Percentiles rank a stretch among this genome's conserved stretches.
phyloP scores from a whole-genome alignment of 2,888 invertebrate genomes.

The Petrolisthes cinctipes region DNA sequence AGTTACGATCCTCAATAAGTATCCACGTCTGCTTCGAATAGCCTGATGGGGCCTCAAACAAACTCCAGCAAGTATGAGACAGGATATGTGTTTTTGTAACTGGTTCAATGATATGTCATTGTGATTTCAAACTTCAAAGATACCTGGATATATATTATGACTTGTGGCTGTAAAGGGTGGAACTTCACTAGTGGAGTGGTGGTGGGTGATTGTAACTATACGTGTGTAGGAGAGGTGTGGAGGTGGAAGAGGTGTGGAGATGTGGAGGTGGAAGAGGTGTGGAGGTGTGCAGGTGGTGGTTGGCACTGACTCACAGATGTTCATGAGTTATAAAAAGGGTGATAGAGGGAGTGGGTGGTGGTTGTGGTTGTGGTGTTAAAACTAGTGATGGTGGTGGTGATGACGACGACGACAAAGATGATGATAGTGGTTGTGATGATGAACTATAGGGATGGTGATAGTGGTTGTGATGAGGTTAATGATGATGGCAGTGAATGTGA shows the following conservation, averaged over 20 bases:
- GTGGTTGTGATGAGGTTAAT: neutral
- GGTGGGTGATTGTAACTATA: too few relatives aligned
- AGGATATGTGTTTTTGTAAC: too few relatives aligned
- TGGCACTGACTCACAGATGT: too few relatives aligned
- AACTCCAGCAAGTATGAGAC: too few relatives aligned
- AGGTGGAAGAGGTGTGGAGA: neutral
- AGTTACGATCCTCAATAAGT: too few relatives aligned
- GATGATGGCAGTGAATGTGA: neutral
- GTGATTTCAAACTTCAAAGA: too few relatives aligned
- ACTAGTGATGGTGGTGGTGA: neutral
- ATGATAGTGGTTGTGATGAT: conserved; percentile 9
- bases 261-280: neutral
- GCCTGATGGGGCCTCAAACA: too few relatives aligned
- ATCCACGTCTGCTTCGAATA: too few relatives aligned
- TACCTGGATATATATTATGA: too few relatives aligned
- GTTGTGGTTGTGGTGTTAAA: neutral
- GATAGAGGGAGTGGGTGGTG: neutral
- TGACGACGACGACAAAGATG: conserved; percentile 3
- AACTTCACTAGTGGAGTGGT: too few relatives aligned
- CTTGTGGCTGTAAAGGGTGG: too few relatives aligned
- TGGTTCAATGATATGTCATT: too few relatives aligned
- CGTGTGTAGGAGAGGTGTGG: neutral
- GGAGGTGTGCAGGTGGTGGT: neutral
- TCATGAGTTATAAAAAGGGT: neutral
- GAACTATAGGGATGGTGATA: neutral